A percentile compares a stretch with the other conserved stretches of the same genome.
Conservation (phyloP, 2,888 invertebrate species). For the Melolontha melolontha region DNA sequence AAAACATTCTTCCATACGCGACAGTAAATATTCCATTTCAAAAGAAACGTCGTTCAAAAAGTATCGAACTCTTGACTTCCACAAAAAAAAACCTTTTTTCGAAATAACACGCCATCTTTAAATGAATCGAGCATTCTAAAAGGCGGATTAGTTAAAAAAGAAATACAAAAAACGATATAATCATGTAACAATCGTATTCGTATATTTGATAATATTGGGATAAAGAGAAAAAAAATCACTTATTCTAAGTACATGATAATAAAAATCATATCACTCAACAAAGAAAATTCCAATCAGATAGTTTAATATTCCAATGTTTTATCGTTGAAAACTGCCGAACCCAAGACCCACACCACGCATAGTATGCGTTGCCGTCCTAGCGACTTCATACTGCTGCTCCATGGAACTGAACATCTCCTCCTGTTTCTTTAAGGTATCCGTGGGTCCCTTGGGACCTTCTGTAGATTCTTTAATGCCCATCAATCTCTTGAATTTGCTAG, state of each 20-base stretch:
- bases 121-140: no score
- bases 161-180: no score
- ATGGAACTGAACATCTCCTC: constrained; percentile 92
- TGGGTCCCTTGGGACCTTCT: constrained; percentile 65
- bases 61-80: neutral
- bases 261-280: constrained; percentile 4
- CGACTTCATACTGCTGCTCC: constrained; percentile 97
- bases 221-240: no score
- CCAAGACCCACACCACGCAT: constrained; percentile 91
- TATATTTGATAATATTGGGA: no score
- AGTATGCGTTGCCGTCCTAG: constrained; percentile 94
- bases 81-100: no score
- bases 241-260: constrained; percentile 17
- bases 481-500: constrained; percentile 93
- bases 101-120: no score
- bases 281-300: neutral
- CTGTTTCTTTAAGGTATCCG: constrained; percentile 76
- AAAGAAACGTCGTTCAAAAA: neutral
- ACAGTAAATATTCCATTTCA: no score
- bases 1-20: neutral
- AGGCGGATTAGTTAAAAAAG: no score
- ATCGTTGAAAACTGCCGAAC: constrained; percentile 72
- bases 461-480: constrained; percentile 90
- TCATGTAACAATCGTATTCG: no score
- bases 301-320: constrained; percentile 47